phyloP scores from a whole-genome alignment of 53 echinoderm and acorn worm species.

The Zoroaster sp. region DNA sequence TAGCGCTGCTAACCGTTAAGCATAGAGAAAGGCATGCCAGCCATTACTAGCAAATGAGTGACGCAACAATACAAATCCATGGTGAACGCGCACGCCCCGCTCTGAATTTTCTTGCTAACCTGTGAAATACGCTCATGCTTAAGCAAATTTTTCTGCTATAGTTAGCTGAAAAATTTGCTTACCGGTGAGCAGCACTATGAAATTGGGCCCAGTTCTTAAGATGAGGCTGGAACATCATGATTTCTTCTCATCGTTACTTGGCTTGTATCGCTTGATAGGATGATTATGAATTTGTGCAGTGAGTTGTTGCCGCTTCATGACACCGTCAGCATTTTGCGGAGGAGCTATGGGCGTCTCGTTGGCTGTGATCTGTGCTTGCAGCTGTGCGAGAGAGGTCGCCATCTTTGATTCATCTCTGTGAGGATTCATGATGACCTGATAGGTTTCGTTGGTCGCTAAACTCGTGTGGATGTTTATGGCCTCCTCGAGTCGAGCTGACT shows the following conservation, averaged over 20 bases:
- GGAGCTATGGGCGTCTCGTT: constrained; percentile 44
- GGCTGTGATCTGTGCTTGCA: constrained; percentile 44
- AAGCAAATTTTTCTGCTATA: too few species aligned
- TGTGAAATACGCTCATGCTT: too few species aligned
- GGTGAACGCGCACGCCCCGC: too few species aligned
- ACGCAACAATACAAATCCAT: too few species aligned
- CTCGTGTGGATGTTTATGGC: constrained; percentile 52
- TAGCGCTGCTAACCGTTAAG: too few species aligned
- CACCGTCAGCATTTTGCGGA: not conserved
- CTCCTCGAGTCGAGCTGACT: constrained; percentile 51
- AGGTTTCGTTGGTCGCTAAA: constrained; percentile 46
- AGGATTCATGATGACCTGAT: constrained; percentile 60
- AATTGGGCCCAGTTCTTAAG: too few species aligned
- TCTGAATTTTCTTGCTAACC: too few species aligned
- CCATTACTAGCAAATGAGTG: too few species aligned
- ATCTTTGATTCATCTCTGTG: constrained; percentile 59
- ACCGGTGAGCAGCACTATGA: too few species aligned
- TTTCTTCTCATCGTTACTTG: not conserved
- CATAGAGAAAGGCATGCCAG: too few species aligned
- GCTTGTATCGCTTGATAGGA: constrained; percentile 43
- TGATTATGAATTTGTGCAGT: constrained; percentile 25
- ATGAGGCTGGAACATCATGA: not conserved
- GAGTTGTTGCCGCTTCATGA: constrained; percentile 13
- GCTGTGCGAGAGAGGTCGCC: constrained; percentile 70
- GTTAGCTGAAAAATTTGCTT: too few species aligned